Evolutionary conservation across 2,888 invertebrate genomes (phyloP), one percentile per base, ranked within the genome.

Genomic region (Eupithecia tripunctaria): DNA sequence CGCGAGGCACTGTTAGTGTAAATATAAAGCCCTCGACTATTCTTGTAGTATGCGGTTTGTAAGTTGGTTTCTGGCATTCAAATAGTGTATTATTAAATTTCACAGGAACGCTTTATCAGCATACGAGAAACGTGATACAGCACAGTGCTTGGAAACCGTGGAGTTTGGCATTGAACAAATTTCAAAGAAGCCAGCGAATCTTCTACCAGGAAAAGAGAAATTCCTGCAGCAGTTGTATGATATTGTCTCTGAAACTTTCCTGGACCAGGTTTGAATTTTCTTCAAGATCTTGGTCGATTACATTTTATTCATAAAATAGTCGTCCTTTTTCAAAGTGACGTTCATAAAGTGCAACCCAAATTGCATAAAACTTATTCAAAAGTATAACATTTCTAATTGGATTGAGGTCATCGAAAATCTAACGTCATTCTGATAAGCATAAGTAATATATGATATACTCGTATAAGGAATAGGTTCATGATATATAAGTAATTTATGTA

Each of bases 141-240:
- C 85, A 5, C 91, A 88, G 78, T 93, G 92, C 70, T 76, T 94
- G 62, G 94, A 94, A 78, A 82, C 85, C 0, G 92, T 90, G 0
- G 90, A 93, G 75, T 94, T 94, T 68, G 94, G 87, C 5, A 89
- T 94, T 87, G 91, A 91, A 77, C 92, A 92, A 82, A 91, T 94
- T 76, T 81, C 88, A 5, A 87, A 88, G 70, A 91, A 89, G 68
- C 88, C 90, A 4, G 76, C 82, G 1, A 86, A 85, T 62, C 80
- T 93, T 68, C 79, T 94, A 51, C 93, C 91, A 1, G 88, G 83
- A 3, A 94, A 93, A 79, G 94, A 93, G 43, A 92, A 89, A 76
- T 93, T 85, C 74, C 78, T 93, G 70, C 88, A 91, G 51, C 82
- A 90, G 71, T 76, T 94, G 27, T 86, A 92, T 70, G 84, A 89